Evolutionary conservation across 2,888 invertebrate species (phyloP), one percentile per base, ranked within the genome.

Genomic region (Drosophila picticornis): DNA sequence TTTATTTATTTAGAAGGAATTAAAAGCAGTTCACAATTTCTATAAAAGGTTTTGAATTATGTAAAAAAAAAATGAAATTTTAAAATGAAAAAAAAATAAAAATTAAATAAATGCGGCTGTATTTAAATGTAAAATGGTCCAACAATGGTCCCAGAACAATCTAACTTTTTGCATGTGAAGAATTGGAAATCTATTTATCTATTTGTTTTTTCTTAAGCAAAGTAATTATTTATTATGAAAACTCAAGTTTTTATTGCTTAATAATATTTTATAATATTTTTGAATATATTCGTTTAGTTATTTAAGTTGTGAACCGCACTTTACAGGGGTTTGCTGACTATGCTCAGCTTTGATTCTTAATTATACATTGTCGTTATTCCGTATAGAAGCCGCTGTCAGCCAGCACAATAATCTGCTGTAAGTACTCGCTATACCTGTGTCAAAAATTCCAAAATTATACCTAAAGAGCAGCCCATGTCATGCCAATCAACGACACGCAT

Each of bases 401-500:
- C 22, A 19, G 38, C 31, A 32, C 56, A 68, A 53, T 60, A 69
- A 57, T 34, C 16, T 27, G 34, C 34, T 59, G 32, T n/a, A 27
- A 36, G 62, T 19, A 16, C 57, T 11, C 38, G 31, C 36, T 55
- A 22, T 22, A 57, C 6, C 16, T 58, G 38, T 19, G 27, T 10
- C 53, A 11, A 38, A 46, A 72, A 55, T 60, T 50, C 22, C 36
- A 31, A 55, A 63, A 27, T n/a, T 66, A 29, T 53, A n/a, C 40
- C 22, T 34, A 29, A 52, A 53, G 7, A 11, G 11, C 16, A n/a
- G 31, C 25, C 25, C 34, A 11, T n/a, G 25, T 13, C 38, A 32
- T 22, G 34, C 46, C 75, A 79, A 88, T 83, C 75, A 79, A 71
- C 79, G 75, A 60, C 78, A 71, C 67, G 75, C 69, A 71, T 68